Evolutionary conservation across 2,888 invertebrate genomes (phyloP), one percentile per base, ranked within the genome.

Genomic region (Buathra laborator): DNA sequence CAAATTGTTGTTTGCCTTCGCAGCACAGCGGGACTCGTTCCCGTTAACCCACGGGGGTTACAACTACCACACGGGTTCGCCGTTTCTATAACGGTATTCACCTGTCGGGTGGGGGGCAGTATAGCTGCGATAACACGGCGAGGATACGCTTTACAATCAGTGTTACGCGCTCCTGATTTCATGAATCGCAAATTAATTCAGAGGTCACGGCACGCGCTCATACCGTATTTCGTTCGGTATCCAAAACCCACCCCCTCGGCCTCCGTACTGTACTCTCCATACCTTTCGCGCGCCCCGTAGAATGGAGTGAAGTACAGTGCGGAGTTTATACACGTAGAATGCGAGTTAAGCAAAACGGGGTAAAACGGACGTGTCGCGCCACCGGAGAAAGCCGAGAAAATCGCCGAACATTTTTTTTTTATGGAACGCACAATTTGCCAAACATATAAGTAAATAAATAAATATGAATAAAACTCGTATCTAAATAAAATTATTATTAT

Each of bases 161-260:
- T 77, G 66, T 86, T 86, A 84, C 70, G 68, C 56, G 70, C 64
- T 71, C 44, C 78, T 80, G 78, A 81, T 84, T 81, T 84, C 74
- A 79, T 80, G 80, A 84, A 77, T 86, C 77, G 70, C 84, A 76
- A 86, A 83, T 81, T 84, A 78, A 81, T 84, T 74, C 77, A 19
- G 66, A 72, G 72, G 53, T 77, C 44, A 29, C 67, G 32, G 48
- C n/a, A 46, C 72, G 19, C 29, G 62, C 16, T 72, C 19, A 51
- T 68, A 32, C 80, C 24, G 64, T 79, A 83, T 68, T 80, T 80
- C 71, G 56, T 43, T 51, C 67, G 37, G 72, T 24, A 66, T 46
- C 46, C 29, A 16, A 32, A 48, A 37, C n/a, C 19, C 64, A 10
- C 56, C 29, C 51, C 29, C 62, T 59, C 32, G 32, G 24, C 6